Conservation (phyloP, 1,140 invertebrate genomes). For the Sycobia sp. region DNA sequence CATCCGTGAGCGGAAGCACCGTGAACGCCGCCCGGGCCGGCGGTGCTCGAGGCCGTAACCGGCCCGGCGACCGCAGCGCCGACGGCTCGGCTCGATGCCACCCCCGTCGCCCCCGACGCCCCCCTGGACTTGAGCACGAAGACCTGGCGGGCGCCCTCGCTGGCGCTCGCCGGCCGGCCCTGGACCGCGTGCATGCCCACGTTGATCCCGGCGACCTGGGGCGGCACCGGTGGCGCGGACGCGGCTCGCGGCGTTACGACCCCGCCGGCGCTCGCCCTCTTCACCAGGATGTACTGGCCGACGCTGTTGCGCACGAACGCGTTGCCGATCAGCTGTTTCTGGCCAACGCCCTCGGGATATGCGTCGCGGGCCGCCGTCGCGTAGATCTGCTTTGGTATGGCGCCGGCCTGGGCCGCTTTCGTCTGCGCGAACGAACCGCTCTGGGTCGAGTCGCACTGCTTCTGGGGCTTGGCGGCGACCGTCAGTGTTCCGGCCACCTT, state of each 20-base stretch:
- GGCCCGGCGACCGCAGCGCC: no score
- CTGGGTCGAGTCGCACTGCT: no score
- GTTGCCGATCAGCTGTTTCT: no score
- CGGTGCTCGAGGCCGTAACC: no score
- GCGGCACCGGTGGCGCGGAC: constrained; percentile 71
- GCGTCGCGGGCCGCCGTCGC: no score
- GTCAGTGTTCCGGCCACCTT: no score
- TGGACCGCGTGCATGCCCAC: constrained; percentile 55
- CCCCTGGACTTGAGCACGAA: constrained; percentile 54
- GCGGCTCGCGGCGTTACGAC: constrained; percentile 76
- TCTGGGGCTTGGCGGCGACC: no score
- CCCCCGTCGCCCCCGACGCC: constrained; percentile 48
- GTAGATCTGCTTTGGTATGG: no score
- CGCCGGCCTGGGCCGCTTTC: no score
- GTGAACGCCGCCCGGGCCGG: constrained; percentile 53
- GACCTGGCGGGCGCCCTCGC: constrained; percentile 56
- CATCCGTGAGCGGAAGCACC: constrained; percentile 65
- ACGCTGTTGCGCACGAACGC: no score
- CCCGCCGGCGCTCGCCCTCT: constrained; percentile 73
- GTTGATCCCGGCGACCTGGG: constrained; percentile 55
- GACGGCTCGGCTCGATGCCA: constrained; percentile 54
- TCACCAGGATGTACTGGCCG: constrained; percentile 81
- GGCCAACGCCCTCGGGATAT: no score
- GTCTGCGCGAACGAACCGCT: no score
- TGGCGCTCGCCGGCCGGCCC: constrained; percentile 55